phyloP scores from a whole-genome alignment of 2,888 invertebrate species.

The Eumacrocentrus americanus region DNA sequence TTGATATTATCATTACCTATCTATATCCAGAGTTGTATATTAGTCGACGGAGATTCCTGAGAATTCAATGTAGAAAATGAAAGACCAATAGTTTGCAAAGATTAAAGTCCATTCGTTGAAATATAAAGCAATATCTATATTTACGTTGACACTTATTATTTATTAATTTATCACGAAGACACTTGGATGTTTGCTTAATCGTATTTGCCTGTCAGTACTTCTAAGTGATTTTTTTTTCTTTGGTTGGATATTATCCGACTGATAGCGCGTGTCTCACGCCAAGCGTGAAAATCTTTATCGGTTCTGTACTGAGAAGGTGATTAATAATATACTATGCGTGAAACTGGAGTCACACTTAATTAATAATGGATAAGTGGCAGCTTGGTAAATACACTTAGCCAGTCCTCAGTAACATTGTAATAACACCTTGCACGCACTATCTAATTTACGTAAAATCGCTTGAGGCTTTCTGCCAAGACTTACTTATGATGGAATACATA shows the following conservation, averaged over 20 bases:
- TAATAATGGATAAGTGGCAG: slow-evolving; percentile 26
- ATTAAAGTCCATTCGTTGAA: neutral
- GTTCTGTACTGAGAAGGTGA: slow-evolving; percentile 17
- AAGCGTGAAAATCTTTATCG: slow-evolving; percentile 30
- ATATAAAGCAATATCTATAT: no score
- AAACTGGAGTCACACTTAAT: slow-evolving; percentile 21
- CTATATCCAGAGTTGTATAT: neutral
- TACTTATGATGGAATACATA: no score
- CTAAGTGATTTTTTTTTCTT: slow-evolving; percentile 2
- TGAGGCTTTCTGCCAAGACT: neutral
- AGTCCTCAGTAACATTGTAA: slow-evolving; percentile 16
- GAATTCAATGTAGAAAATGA: neutral
- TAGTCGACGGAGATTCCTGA: neutral
- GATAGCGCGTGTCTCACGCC: slow-evolving; percentile 29
- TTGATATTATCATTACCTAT: no score
- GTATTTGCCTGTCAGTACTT: slow-evolving; percentile 11
- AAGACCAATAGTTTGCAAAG: neutral
- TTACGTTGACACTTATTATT: slow-evolving; percentile 17
- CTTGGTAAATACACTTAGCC: slow-evolving; percentile 12
- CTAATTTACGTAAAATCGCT: slow-evolving; percentile 15
- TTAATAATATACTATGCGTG: slow-evolving; percentile 11
- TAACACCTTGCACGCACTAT: slow-evolving; percentile 22
- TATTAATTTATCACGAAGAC: slow-evolving; percentile 22
- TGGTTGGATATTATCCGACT: neutral
- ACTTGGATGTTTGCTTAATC: slow-evolving; percentile 9